Evolutionary conservation across 2,888 invertebrate species (phyloP).

Genomic region (Acronicta aceris): DNA sequence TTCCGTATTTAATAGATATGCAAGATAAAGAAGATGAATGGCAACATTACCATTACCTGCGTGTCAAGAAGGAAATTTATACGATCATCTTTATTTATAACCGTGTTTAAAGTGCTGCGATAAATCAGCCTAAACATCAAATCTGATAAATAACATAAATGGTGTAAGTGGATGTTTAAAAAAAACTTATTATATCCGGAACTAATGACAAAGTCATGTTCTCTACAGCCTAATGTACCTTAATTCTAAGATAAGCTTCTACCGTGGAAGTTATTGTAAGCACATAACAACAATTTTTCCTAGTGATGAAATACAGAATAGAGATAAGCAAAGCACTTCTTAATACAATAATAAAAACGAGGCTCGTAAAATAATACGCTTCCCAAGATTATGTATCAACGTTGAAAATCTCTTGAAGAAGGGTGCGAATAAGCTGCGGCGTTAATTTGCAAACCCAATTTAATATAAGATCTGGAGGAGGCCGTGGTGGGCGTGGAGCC

Average conservation of each 20-base stretch:
- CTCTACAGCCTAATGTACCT: too few species aligned
- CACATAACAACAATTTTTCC: too few species aligned
- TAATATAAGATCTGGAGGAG: conserved; percentile 22
- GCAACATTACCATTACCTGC: not conserved
- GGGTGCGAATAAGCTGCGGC: conserved; percentile 44
- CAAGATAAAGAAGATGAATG: conserved; percentile 1
- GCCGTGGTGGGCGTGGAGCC: conserved; percentile 5
- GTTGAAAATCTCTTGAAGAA: conserved; percentile 49
- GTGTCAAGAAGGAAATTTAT: too few species aligned
- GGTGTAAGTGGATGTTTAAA: not conserved
- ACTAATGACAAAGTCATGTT: not conserved
- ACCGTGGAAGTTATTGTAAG: too few species aligned
- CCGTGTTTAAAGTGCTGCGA: not conserved
- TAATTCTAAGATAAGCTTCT: too few species aligned
- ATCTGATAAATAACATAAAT: not conserved
- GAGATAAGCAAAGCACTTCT: conserved; percentile 12
- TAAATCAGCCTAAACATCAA: not conserved
- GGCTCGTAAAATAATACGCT: conserved; percentile 51
- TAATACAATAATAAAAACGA: not conserved
- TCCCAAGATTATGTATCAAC: conserved; percentile 56
- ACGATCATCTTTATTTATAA: not conserved
- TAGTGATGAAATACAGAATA: not conserved
- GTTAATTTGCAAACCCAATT: conserved; percentile 56
- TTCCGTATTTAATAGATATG: conserved; percentile 3
- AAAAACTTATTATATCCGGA: not conserved